Conservation (phyloP, 1,140 invertebrate genomes). For the Choristoneura fumiferana region DNA sequence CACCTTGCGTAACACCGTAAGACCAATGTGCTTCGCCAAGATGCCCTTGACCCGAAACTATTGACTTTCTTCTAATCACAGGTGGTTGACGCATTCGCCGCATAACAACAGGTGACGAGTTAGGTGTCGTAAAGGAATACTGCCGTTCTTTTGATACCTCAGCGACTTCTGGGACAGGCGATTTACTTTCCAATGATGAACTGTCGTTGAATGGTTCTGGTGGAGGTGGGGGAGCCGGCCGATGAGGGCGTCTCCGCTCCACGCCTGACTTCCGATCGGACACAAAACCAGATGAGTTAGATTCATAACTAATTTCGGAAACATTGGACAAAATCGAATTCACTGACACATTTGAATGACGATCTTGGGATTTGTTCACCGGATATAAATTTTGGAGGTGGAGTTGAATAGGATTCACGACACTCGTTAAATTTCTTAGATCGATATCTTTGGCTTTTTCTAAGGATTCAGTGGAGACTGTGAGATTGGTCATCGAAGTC, state of each 20-base stretch:
- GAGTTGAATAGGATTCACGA: conserved; percentile 57
- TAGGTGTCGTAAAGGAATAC: conserved; percentile 57
- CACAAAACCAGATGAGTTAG: conserved; percentile 67
- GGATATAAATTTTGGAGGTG: conserved; percentile 61
- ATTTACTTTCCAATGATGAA: conserved; percentile 50
- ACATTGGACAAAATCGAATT: conserved; percentile 71
- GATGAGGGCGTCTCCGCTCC: conserved; percentile 44
- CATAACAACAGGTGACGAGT: conserved; percentile 54
- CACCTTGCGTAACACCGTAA: conserved; percentile 68
- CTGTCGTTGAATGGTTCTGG: conserved; percentile 60
- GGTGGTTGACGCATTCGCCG: conserved; percentile 64
- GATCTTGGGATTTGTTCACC: conserved; percentile 56
- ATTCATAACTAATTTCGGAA: conserved; percentile 66
- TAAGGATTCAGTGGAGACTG: conserved; percentile 57
- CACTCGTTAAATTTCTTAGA: conserved; percentile 61
- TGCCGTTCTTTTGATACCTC: conserved; percentile 37
- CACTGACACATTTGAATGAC: conserved; percentile 68
- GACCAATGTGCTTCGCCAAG: conserved; percentile 67
- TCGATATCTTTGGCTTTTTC: conserved; percentile 52
- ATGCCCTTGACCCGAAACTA: conserved; percentile 45
- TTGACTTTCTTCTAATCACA: conserved; percentile 66
- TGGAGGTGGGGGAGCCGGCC: conserved; percentile 65
- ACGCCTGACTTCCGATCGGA: conserved; percentile 62
- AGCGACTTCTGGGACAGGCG: conserved; percentile 42
- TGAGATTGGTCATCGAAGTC: conserved; percentile 40